phyloP scores from a whole-genome alignment of 2,888 invertebrate genomes.

The Pammene fasciana region DNA sequence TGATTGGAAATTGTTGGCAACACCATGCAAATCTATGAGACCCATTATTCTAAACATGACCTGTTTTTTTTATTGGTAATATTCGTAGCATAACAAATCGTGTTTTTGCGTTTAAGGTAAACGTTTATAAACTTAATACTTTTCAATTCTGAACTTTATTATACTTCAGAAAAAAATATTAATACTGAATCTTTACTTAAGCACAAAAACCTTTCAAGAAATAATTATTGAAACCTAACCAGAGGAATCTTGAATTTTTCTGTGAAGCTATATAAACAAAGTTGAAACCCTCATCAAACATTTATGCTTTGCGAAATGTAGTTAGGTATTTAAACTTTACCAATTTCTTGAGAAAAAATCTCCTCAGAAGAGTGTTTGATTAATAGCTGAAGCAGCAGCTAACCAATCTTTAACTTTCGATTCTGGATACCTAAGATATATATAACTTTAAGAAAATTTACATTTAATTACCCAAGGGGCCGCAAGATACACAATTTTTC shows the following conservation, averaged over 20 bases:
- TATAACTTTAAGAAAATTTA: no score
- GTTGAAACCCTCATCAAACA: neutral
- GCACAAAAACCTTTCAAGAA: neutral
- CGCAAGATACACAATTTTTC: neutral
- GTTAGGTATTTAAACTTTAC: neutral
- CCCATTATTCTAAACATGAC: no score
- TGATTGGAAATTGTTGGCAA: no score
- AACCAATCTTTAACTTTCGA: neutral
- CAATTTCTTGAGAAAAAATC: neutral
- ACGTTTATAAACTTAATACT: no score
- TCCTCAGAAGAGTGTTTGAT: neutral
- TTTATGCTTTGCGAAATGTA: neutral
- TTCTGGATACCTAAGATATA: no score
- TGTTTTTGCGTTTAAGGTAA: no score
- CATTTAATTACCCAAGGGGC: constrained; percentile 16
- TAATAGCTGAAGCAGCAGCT: neutral
- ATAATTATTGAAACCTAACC: neutral
- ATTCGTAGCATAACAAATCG: no score
- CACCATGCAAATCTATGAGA: no score
- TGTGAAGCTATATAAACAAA: neutral
- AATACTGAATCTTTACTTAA: neutral
- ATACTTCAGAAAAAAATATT: neutral
- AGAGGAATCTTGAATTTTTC: neutral
- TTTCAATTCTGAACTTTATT: no score
- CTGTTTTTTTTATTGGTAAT: no score